Evolutionary conservation across 2,113 vertebrate genomes (phyloP).

Genomic region (Lutjanus erythropterus): DNA sequence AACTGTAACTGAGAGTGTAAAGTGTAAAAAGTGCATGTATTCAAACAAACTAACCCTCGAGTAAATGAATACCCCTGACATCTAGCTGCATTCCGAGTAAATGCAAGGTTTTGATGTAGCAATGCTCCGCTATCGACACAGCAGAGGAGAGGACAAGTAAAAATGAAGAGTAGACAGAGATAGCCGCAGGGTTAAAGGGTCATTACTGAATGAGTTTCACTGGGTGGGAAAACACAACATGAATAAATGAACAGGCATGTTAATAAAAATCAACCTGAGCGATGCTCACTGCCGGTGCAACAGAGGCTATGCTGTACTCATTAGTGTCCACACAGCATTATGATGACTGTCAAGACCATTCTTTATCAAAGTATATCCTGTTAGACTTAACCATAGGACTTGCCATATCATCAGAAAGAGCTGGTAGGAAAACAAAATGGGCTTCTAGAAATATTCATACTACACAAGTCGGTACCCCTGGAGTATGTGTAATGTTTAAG

Average conservation of each 20-base stretch:
- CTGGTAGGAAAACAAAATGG: neutral
- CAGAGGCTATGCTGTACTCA: neutral
- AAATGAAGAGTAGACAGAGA: neutral
- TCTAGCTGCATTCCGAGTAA: neutral
- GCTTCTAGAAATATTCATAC: neutral
- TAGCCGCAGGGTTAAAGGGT: constrained; percentile 17
- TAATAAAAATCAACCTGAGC: constrained; percentile 30
- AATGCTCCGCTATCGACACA: neutral
- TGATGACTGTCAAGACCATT: neutral
- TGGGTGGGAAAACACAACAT: constrained; percentile 27
- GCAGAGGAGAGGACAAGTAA: constrained; percentile 5
- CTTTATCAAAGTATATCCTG: neutral
- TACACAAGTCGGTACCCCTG: neutral
- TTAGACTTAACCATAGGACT: neutral
- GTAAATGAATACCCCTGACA: neutral
- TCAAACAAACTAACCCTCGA: neutral
- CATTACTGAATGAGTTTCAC: constrained; percentile 32
- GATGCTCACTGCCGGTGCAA: neutral
- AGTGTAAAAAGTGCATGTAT: neutral
- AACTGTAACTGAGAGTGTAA: neutral
- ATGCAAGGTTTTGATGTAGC: constrained; percentile 8
- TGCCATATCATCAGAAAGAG: neutral
- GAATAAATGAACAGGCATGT: constrained; percentile 40
- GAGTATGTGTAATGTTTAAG: neutral
- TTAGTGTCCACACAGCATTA: neutral